Conservation (phyloP, 2,113 vertebrate genomes). For the Elgaria multicarinata region DNA sequence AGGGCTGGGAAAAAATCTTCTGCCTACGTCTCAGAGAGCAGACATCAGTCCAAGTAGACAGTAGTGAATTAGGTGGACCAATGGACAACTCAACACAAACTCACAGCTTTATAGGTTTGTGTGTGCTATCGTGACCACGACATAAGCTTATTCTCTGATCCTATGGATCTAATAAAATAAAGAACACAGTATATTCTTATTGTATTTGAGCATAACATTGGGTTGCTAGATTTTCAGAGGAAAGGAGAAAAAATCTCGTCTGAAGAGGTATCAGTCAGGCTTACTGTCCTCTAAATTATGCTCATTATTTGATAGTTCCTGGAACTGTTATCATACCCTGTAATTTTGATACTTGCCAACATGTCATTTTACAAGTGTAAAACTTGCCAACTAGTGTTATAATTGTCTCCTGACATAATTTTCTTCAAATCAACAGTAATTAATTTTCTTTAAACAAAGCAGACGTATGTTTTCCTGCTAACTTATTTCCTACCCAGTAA, state of each 20-base stretch:
- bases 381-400: background rate
- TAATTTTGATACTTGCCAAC: slow-evolving; percentile 10
- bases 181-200: background rate
- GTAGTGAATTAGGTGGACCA: background rate
- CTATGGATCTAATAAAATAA: background rate
- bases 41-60: background rate
- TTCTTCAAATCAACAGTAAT: background rate
- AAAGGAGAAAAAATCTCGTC: background rate
- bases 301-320: background rate
- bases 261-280: background rate
- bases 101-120: background rate
- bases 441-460: background rate
- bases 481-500: background rate
- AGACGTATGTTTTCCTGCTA: background rate
- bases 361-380: slow-evolving; percentile 25
- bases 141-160: background rate
- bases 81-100: too few species aligned
- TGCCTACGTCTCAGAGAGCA: background rate
- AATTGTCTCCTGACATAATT: background rate
- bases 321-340: background rate
- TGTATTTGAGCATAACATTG: background rate
- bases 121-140: background rate
- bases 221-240: background rate
- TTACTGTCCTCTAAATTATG: background rate
- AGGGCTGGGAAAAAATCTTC: background rate